These are phyloP conservation scores for Tuberolachnus salignus DNA, from an alignment of 2,888 invertebrate species.

Conservation along the genomic window DNA sequence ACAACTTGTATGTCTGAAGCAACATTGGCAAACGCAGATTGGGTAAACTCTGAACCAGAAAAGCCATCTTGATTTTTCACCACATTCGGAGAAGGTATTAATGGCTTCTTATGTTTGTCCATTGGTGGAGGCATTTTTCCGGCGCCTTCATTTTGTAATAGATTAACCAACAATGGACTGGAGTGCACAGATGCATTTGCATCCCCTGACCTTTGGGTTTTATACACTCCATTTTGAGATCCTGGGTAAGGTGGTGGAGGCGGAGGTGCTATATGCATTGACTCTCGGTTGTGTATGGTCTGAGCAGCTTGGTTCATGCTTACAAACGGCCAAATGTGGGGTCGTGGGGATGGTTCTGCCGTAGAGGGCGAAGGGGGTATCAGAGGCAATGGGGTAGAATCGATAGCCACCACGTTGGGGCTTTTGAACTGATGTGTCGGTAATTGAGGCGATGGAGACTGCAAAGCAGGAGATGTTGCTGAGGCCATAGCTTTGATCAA, in stretches of 20 bases:
- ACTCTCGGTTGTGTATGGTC: slow-evolving; percentile 78
- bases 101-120: slow-evolving; percentile 54
- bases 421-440: slow-evolving; percentile 61
- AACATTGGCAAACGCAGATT: slow-evolving; percentile 47
- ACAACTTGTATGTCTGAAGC: slow-evolving; percentile 56
- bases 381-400: slow-evolving; percentile 65
- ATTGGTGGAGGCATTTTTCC: slow-evolving; percentile 58
- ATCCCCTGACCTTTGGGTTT: slow-evolving; percentile 56
- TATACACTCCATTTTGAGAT: slow-evolving; percentile 53
- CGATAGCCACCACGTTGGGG: slow-evolving; percentile 86
- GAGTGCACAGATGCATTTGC: slow-evolving; percentile 68
- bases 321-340: slow-evolving; percentile 71
- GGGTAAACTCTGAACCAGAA: slow-evolving; percentile 53
- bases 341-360: slow-evolving; percentile 58
- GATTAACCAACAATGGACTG: slow-evolving; percentile 88
- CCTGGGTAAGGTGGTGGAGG: slow-evolving; percentile 60
- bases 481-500: slow-evolving; percentile 55
- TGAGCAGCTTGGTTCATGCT: slow-evolving; percentile 88
- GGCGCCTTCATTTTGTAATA: slow-evolving; percentile 82
- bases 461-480: slow-evolving; percentile 52
- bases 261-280: slow-evolving; percentile 55
- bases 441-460: slow-evolving; percentile 59
- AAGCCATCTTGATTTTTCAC: slow-evolving; percentile 55
- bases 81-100: slow-evolving; percentile 45
- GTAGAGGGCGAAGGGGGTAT: slow-evolving; percentile 60